phyloP scores from a whole-genome alignment of 2,888 invertebrate genomes.

The Sisyra nigra region DNA sequence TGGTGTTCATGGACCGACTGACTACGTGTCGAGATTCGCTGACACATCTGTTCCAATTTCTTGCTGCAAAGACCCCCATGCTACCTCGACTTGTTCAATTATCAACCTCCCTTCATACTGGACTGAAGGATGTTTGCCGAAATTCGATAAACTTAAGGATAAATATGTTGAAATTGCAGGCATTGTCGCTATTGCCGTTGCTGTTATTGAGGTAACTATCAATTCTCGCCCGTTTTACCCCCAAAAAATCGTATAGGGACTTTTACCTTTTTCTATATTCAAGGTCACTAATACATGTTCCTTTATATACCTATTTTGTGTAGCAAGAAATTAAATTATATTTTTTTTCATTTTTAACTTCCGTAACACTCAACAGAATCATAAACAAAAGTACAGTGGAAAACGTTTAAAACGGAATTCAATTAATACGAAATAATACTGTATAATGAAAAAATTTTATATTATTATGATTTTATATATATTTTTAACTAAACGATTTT shows the following conservation, averaged over 20 bases:
- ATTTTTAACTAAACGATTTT: too few relatives aligned
- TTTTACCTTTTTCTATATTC: background rate
- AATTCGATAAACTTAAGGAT: constrained; percentile 4
- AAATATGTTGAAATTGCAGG: background rate
- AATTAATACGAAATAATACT: too few relatives aligned
- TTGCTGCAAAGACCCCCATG: constrained; percentile 6
- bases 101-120: background rate
- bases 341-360: too few relatives aligned
- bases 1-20: constrained; percentile 7
- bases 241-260: background rate
- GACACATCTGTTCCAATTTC: constrained; percentile 4
- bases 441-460: too few relatives aligned
- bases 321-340: too few relatives aligned
- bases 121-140: constrained; percentile 7
- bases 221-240: background rate
- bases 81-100: background rate
- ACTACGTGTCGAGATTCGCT: constrained; percentile 3
- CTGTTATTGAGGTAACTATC: constrained; percentile 6
- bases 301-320: too few relatives aligned
- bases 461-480: too few relatives aligned
- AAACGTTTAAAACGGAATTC: too few relatives aligned
- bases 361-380: too few relatives aligned
- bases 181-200: constrained; percentile 1
- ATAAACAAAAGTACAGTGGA: too few relatives aligned
- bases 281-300: too few relatives aligned